Evolutionary conservation across 2,113 vertebrate genomes (phyloP).

Genomic region (Cephalopholis sonnerati): DNA sequence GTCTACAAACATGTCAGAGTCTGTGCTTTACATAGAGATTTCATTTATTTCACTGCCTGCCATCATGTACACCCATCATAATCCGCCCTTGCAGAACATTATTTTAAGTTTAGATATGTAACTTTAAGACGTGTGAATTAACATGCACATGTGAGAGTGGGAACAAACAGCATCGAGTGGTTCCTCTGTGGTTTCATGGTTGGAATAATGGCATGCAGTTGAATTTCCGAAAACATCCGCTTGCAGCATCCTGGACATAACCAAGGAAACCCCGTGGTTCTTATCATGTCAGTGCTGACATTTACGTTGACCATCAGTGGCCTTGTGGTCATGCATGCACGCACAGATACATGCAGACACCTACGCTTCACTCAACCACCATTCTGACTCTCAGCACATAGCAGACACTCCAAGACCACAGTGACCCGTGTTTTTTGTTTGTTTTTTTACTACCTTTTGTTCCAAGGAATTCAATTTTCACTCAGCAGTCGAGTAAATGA

Average conservation of each 20-base stretch:
- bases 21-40: slow-evolving; percentile 1
- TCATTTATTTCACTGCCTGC: not conserved
- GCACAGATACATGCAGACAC: slow-evolving; percentile 46
- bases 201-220: slow-evolving; percentile 21
- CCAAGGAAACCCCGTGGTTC: slow-evolving; percentile 79
- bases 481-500: not conserved
- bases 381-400: slow-evolving; percentile 58
- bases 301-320: slow-evolving; percentile 41
- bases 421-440: slow-evolving; percentile 6
- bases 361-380: slow-evolving; percentile 44
- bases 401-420: slow-evolving; percentile 46
- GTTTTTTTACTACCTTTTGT: not conserved
- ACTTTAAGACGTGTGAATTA: not conserved
- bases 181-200: slow-evolving; percentile 41
- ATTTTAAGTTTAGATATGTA: not conserved
- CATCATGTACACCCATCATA: not conserved
- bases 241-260: slow-evolving; percentile 31
- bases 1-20: not conserved
- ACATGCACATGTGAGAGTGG: not conserved
- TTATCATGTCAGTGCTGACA: slow-evolving; percentile 45
- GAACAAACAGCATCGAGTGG: slow-evolving; percentile 22
- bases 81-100: not conserved
- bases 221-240: slow-evolving; percentile 61
- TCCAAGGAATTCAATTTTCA: not conserved
- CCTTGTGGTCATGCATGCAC: slow-evolving; percentile 49